Base-by-base conservation (phyloP, 2,888 invertebrate genomes). In the Panzeria rudis region DNA sequence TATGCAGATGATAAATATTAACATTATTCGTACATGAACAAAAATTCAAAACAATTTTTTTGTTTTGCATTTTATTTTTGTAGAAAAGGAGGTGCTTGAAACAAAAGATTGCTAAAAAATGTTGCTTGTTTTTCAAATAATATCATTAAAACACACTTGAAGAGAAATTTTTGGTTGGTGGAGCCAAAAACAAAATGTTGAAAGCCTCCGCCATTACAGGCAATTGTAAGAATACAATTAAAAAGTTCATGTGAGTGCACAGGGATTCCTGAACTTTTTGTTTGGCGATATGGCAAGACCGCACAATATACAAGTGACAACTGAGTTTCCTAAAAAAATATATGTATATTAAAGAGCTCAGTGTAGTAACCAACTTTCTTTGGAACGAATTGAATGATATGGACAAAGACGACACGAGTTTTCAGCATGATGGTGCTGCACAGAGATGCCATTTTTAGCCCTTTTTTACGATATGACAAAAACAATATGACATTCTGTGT, bases 1-100 rank as follows among this genome's bases (percentile, higher is more conserved):
- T 62, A 54, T 68, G 75, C 80, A 78, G 41, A 75, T 83, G 86
- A 84, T 86, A 84, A 76, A 77, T 73, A 71, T 47, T 47, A 54
- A 41, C 32, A 75, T n/a, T n/a, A n/a, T 20, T 44, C 64, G 20
- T 29, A 52, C 54, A 68, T 41, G 29, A 71, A 64, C 44, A 54
- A 15, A 59, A 80, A 61, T 61, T 52, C 44, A 61, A 52, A 68
- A 41, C 32, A 41, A 15, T 61, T 73, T 61, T 47, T n/a, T 47
- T 32, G n/a, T 41, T 68, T 68, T 2, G 4, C 56, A 68, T 62
- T 52, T 78, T 61, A 56, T 25, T 47, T 41, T 50, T 15, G 2
- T 9, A 59, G 38, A 75, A 77, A 41, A 75, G 83, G 86, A 83
- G 86, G 69, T 83, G 64, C 79, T 32, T 44, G 25, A 73, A 62